Base-by-base conservation (phyloP, 1,140 invertebrate species). In the Schlechtendalia chinensis region DNA sequence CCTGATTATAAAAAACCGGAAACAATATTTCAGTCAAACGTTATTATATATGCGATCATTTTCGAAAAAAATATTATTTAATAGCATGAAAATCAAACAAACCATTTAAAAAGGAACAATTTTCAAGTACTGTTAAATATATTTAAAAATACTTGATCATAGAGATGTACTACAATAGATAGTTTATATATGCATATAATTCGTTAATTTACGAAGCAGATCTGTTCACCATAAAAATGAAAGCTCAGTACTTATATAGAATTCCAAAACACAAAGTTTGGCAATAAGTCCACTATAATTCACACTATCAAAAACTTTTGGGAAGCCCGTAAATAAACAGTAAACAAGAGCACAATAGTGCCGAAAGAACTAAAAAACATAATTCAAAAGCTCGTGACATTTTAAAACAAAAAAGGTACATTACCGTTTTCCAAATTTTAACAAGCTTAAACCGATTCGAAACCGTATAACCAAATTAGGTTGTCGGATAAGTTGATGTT, bases 281-380 rank as follows among this genome's bases (percentile, higher is more conserved):
- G 72, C 56, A 77, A 77, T 77, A 77, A 24, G 72, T 59, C 32
- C n/a, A 45, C 32, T 22, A 59, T 56, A 77, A 59, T 77, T 77
- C 72, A 77, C 56, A 39, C 72, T 16, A 77, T 77, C 54, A 58
- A 59, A 77, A 59, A 77, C 72, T 77, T 77, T 77, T 29, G 3
- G 16, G 27, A 58, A 58, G 2, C 54, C n/a, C 54, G 27, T 59
- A 77, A 77, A 77, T 77, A 22, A 59, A 77, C 29, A 17, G n/a
- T 17, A 16, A 59, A 77, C 72, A 56, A 22, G 12, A 54, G 54
- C 3, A 59, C 29, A 59, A 77, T 45, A 58, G 19, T 45, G 56
- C 56, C 10, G 6, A 77, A 59, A 77, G 29, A 59, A 75, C 29
- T 71, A 71, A 71, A n/a, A 16, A 58, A 58, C 72, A 77, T 77